phyloP scores from a whole-genome alignment of 2,888 invertebrate species.

The Chloroclystis v-ata region DNA sequence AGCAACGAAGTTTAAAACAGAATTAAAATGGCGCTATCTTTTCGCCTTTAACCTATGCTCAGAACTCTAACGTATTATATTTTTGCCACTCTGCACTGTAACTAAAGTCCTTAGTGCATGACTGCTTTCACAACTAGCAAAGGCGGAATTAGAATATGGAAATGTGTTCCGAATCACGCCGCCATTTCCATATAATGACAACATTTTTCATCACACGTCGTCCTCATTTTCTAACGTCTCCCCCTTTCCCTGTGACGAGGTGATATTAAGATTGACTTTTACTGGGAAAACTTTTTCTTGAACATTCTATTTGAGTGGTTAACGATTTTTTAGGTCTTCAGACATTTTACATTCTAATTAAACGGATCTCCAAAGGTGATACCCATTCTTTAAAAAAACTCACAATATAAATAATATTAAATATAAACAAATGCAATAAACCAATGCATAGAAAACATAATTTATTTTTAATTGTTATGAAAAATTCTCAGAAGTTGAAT shows the following conservation, averaged over 20 bases:
- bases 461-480: too few relatives aligned
- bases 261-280: constrained; percentile 36
- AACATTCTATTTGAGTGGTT: neutral
- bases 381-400: too few relatives aligned
- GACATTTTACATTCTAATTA: too few relatives aligned
- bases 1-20: neutral
- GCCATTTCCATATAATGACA: constrained; percentile 47
- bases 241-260: constrained; percentile 35
- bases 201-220: constrained; percentile 51
- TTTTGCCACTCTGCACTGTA: neutral
- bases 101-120: constrained; percentile 1
- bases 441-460: too few relatives aligned
- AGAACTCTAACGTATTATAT: constrained; percentile 1
- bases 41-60: neutral
- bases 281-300: constrained; percentile 5
- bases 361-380: too few relatives aligned
- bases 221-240: constrained; percentile 32
- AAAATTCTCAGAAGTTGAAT: too few relatives aligned
- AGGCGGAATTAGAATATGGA: constrained; percentile 20
- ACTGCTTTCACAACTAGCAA: constrained; percentile 15
- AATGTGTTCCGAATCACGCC: constrained; percentile 41
- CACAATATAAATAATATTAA: too few relatives aligned
- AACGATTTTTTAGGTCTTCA: too few relatives aligned
- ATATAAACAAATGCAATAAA: too few relatives aligned
- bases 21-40: neutral